Evolutionary conservation across 2,888 invertebrate genomes (phyloP).

Genomic region (Drosophila kambysellisi): DNA sequence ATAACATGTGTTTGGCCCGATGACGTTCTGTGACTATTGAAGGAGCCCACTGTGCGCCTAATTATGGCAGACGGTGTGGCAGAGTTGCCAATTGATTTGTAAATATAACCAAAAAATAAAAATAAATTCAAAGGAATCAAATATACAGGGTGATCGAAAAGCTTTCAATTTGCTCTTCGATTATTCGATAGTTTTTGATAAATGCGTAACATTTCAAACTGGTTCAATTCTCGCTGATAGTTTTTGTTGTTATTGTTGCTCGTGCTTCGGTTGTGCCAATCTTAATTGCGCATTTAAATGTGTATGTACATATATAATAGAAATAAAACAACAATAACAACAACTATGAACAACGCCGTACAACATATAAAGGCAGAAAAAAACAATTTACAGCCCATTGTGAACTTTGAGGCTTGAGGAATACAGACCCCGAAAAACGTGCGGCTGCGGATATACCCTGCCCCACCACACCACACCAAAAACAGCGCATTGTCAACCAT

Average conservation of each 20-base stretch:
- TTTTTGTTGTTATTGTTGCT: constrained; percentile 44
- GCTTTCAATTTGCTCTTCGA: constrained; percentile 1
- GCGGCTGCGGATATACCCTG: constrained; percentile 16
- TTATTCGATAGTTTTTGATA: constrained; percentile 32
- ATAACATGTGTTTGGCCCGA: constrained; percentile 42
- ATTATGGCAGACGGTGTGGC: constrained; percentile 68
- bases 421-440: constrained; percentile 41
- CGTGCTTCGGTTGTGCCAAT: constrained; percentile 67
- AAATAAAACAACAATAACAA: constrained; percentile 22
- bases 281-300: constrained; percentile 81
- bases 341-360: constrained; percentile 43
- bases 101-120: constrained; percentile 22
- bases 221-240: constrained; percentile 73
- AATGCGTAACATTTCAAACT: constrained; percentile 76
- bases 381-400: constrained; percentile 59
- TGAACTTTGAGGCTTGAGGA: constrained; percentile 69
- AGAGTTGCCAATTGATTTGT: constrained; percentile 48
- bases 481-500: constrained; percentile 45
- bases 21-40: constrained; percentile 53
- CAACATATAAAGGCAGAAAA: constrained; percentile 23
- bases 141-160: constrained; percentile 29
- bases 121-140: constrained; percentile 2
- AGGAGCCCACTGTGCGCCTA: constrained; percentile 46
- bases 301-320: constrained; percentile 58
- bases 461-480: constrained; percentile 1